Percentiles rank a stretch among this genome's conserved stretches.
Conservation (phyloP, 2,113 vertebrate species). For the Scortum barcoo region DNA sequence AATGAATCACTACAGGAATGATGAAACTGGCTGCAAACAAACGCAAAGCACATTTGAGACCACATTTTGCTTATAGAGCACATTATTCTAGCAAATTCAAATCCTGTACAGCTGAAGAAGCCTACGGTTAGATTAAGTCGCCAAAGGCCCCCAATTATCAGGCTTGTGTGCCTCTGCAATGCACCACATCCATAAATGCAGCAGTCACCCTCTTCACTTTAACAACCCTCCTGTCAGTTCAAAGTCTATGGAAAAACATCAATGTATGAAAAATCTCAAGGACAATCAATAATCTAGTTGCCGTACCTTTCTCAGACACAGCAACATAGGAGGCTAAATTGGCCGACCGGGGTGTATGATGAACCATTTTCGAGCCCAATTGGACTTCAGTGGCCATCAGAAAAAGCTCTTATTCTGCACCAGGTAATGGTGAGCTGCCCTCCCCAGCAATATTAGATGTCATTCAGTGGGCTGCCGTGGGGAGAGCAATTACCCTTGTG, state of each 20-base stretch:
- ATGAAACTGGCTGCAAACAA: constrained; percentile 78
- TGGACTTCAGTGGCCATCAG: constrained; percentile 71
- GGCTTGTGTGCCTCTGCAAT: constrained; percentile 54
- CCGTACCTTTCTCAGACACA: constrained; percentile 62
- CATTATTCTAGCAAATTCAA: constrained; percentile 57
- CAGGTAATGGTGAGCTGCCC: constrained; percentile 73
- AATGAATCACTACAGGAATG: constrained; percentile 58
- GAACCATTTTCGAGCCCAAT: constrained; percentile 79
- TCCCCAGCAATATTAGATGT: constrained; percentile 75
- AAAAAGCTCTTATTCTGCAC: constrained; percentile 66
- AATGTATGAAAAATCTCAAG: constrained; percentile 66
- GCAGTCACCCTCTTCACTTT: constrained; percentile 48
- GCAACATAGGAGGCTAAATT: constrained; percentile 67
- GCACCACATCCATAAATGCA: constrained; percentile 61
- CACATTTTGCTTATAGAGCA: constrained; percentile 64
- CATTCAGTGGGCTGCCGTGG: constrained; percentile 71
- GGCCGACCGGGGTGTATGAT: constrained; percentile 69
- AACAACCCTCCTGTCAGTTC: constrained; percentile 58
- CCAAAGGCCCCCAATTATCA: constrained; percentile 66
- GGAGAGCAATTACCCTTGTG: constrained; percentile 80
- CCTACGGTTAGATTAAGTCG: constrained; percentile 45
- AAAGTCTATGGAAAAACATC: constrained; percentile 57
- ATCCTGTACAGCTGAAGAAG: constrained; percentile 45
- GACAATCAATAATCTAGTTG: constrained; percentile 75
- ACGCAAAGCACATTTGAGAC: constrained; percentile 53